These are phyloP conservation scores for Netelia fuscicornis DNA, from an alignment of 2,888 invertebrate genomes.

Conservation along the genomic window DNA sequence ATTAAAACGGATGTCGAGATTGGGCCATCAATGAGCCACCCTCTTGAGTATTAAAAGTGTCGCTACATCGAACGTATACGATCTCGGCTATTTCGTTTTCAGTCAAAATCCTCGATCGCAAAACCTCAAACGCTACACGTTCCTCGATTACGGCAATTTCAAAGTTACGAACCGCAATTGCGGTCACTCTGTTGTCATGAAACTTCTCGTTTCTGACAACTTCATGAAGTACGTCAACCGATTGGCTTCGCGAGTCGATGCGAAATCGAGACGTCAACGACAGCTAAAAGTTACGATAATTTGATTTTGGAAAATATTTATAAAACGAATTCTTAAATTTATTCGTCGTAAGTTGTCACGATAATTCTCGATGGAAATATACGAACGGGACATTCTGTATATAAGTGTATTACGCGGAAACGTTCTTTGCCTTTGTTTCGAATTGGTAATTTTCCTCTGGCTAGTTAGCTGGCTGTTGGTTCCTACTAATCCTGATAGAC, in stretches of 20 bases:
- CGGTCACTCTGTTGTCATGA: too few relatives aligned
- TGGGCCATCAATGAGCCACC: constrained; percentile 19
- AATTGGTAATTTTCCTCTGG: constrained; percentile 5
- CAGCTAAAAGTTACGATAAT: not conserved
- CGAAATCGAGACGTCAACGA: too few relatives aligned
- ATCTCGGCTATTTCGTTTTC: too few relatives aligned
- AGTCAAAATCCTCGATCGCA: too few relatives aligned
- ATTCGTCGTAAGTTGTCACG: not conserved
- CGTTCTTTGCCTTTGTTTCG: not conserved
- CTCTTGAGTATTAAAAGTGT: constrained; percentile 1
- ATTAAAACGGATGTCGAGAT: constrained; percentile 34
- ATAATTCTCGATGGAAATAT: not conserved
- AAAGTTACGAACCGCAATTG: too few relatives aligned
- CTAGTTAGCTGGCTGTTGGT: constrained; percentile 43
- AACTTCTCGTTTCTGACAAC: too few relatives aligned
- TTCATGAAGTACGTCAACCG: too few relatives aligned
- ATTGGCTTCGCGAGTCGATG: too few relatives aligned
- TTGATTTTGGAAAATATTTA: not conserved
- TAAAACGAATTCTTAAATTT: not conserved
- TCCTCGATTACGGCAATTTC: too few relatives aligned
- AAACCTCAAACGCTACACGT: not conserved
- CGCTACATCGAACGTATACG: not conserved
- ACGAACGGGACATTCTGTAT: constrained; percentile 7
- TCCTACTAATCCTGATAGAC: constrained; percentile 77
- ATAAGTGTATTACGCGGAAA: not conserved